phyloP scores from a whole-genome alignment of 2,113 vertebrate species.

The Copsychus sechellarum region DNA sequence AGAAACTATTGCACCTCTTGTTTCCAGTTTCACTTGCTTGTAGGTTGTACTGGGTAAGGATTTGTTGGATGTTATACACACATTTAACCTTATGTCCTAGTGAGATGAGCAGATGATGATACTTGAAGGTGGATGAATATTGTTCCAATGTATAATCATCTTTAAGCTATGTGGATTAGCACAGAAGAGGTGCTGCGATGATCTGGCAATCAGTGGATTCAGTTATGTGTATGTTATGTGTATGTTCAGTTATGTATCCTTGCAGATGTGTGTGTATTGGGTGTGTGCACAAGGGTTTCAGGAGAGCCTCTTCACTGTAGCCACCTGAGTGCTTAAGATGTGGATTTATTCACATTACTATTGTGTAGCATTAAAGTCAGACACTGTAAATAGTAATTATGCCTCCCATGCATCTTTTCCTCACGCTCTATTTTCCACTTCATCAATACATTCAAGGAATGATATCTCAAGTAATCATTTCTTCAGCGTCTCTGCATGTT shows the following conservation, averaged over 20 bases:
- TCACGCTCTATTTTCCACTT: neutral
- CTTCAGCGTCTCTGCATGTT: neutral
- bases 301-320: neutral
- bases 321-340: neutral
- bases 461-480: neutral
- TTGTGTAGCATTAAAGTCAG: neutral
- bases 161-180: neutral
- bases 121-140: neutral
- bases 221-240: rapidly evolving
- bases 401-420: neutral
- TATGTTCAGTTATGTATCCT: neutral
- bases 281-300: neutral
- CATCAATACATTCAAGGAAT: neutral
- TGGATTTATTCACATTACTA: neutral
- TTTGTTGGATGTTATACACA: neutral
- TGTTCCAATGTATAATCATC: neutral
- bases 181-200: neutral
- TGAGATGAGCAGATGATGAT: neutral
- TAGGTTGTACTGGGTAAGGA: neutral
- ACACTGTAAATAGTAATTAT: neutral
- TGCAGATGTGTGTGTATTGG: neutral
- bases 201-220: neutral
- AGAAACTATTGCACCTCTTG: neutral
- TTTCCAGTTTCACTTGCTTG: neutral
- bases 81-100: neutral